Base-by-base conservation (phyloP, 2,797 vertebrate species). In the Gadopsis bispinosus region DNA sequence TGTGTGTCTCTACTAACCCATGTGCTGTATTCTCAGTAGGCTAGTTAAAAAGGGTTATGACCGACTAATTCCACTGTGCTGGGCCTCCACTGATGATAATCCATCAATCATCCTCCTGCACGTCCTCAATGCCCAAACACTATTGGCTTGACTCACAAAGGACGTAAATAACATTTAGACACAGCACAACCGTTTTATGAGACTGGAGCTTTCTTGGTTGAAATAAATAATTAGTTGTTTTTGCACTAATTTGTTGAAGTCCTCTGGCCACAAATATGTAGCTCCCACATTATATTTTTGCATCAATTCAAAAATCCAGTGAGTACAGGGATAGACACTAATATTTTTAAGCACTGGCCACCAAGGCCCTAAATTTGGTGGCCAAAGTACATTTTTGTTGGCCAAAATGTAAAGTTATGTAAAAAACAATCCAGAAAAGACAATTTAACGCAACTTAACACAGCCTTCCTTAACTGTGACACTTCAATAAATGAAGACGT, bases 31-130 rank as follows among this genome's bases (percentile, higher is more conserved):
- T 81, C 92, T 87, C 92, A 75, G 82, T 61, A 83, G 92, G 83
- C 84, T 83, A 87, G 81, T 93, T 90, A 90, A 90, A 90, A 87
- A 75, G 66, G 81, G 84, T 91, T 91, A 88, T 47, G 54, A 78
- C 79, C 31, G 84, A 78, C 86, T 92, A 90, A 90, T 91, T 90
- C 79, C 76, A 76, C 61, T 75, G 50, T 64, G 81, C 79, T 33
- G 47, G 85, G 69, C 79, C 79, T 83, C 73, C 64, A 45, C 76
- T 88, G 85, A 89, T 87, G 78, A 89, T 85, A 74, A 89, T 86
- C 83, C 85, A 92, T 92, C 89, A 91, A 79, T 91, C 90, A 90
- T 80, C 68, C 47, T 41, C 29, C 33, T 37, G 69, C 65, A 69
- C 39, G 33, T 81, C 71, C 65, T 81, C 77, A 53, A 17, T 50